Base-by-base conservation (phyloP, 2,113 vertebrate species). In the Bujurquina vittata region DNA sequence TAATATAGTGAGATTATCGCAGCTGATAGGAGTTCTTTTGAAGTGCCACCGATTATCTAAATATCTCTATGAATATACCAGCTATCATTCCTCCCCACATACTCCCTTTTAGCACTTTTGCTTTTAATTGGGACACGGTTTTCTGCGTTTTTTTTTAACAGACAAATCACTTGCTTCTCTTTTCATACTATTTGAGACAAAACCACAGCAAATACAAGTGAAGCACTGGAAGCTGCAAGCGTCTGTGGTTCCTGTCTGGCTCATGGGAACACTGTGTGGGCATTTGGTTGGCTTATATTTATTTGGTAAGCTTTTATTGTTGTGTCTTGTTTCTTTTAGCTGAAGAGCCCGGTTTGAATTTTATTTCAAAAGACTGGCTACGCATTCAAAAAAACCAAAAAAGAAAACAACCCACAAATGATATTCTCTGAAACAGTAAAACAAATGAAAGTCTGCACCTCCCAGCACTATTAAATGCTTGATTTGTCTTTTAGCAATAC, bases 1-100 rank as follows among this genome's bases (percentile, higher is more conserved):
- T 92, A 94, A 94, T 92, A 90, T 82, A 85, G 87, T 14, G 76
- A 93, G 93, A 95, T 95, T 91, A 92, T 94, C 92, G 12, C 55
- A 8, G 23, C 74, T 82, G 94, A 95, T 95, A 92, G 54, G n/a
- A 75, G 80, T 59, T 87, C 84, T 91, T 91, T 92, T 94, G 92
- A 94, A 93, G 92, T 93, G 85, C 54, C n/a, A 73, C 82, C 12
- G 84, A 91, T 93, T 88, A 95, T 95, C 90, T 88, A 55, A 92
- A 92, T 84, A 95, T 93, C 94, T 92, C 83, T 76, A 59, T 83
- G 79, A 91, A 87, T 82, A 91, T 77, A 90, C 72, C 18, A 83
- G 83, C 90, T 88, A 90, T 93, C 89, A 84, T 83, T 84, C 75
- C 80, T 84, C 65, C 79, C 89, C 91, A 87, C 85, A 88, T 75